These are phyloP conservation scores for Hydrochoerus hydrochaeris DNA, from an alignment of 2,113 vertebrate species.

Conservation along the genomic window DNA sequence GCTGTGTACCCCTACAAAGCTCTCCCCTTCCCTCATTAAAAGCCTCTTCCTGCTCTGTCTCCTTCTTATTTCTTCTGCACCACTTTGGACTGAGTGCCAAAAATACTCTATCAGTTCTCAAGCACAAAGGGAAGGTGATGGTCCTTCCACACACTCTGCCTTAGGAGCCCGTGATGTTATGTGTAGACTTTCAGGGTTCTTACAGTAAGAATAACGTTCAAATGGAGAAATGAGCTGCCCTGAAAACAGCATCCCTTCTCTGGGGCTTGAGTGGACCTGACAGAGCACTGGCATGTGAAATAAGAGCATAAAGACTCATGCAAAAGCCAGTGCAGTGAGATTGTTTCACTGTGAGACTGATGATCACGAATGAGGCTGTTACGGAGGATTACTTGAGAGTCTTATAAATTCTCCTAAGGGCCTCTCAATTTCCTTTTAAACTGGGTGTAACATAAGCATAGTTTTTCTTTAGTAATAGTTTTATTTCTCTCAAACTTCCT, in stretches of 20 bases:
- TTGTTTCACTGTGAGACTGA: neutral
- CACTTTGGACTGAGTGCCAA: no score
- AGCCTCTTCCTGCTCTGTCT: no score
- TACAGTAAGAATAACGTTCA: conserved; percentile 21
- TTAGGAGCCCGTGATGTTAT: neutral
- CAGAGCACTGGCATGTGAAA: neutral
- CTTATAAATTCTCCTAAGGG: conserved; percentile 14
- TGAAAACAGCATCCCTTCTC: neutral
- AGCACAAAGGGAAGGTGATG: neutral
- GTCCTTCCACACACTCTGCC: neutral
- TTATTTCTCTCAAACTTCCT: conserved; percentile 3
- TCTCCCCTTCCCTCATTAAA: no score
- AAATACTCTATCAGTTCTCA: neutral
- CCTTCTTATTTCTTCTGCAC: no score
- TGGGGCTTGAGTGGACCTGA: neutral
- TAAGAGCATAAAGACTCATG: neutral
- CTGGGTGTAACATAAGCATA: neutral
- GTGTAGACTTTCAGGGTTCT: neutral
- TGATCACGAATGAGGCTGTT: neutral
- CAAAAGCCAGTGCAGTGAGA: neutral
- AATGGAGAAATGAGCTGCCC: neutral
- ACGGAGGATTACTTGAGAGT: neutral
- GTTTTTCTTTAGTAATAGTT: neutral
- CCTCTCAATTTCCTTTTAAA: conserved; percentile 16
- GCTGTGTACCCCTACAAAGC: no score